phyloP scores from a whole-genome alignment of 1,140 invertebrate genomes.

The Leptonema lineaticorne region DNA sequence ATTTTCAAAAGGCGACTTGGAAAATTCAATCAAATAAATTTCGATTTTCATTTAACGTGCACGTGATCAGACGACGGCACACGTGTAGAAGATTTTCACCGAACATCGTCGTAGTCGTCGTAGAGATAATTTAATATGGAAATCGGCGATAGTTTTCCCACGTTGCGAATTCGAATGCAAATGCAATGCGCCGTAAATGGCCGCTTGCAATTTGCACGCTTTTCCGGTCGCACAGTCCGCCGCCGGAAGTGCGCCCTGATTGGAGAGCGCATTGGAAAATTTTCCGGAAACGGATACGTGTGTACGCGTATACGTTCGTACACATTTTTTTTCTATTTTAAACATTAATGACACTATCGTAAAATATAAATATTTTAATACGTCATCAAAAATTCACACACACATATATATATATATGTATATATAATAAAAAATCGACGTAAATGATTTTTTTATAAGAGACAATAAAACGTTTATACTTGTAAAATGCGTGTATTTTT shows the following conservation, averaged over 20 bases:
- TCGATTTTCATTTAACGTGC: no score
- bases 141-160: no score
- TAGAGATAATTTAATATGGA: no score
- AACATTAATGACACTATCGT: background rate
- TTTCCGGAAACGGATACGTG: background rate
- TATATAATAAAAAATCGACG: background rate
- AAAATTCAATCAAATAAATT: no score
- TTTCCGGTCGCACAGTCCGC: background rate
- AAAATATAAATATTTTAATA: background rate
- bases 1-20: no score
- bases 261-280: background rate
- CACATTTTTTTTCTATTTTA: background rate
- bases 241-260: background rate
- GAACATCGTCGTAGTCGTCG: no score
- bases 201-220: background rate
- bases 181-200: background rate
- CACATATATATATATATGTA: background rate
- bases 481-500: no score
- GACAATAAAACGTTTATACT: no score
- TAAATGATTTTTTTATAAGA: background rate
- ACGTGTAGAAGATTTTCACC: no score
- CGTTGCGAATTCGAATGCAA: background rate
- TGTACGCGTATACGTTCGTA: background rate
- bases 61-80: no score
- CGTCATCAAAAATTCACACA: background rate